Evolutionary conservation across 1,140 invertebrate genomes (phyloP).

Genomic region (Zaprionus vittiger): DNA sequence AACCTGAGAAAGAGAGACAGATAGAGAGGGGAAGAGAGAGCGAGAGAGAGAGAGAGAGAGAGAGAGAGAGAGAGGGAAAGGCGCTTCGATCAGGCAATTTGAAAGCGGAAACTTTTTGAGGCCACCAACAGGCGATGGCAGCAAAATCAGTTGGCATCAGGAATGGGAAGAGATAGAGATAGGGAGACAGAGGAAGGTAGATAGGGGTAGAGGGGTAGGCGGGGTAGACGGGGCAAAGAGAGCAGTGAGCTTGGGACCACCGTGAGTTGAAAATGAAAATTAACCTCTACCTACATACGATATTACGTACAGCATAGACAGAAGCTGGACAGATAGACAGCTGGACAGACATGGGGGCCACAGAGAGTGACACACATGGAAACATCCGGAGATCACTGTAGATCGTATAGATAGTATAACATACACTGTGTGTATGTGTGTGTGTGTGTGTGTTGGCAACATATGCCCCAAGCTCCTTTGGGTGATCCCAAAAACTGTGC

Average conservation of each 20-base stretch:
- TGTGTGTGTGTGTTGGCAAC: slow-evolving; percentile 22
- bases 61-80: neutral
- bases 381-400: slow-evolving; percentile 69
- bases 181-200: neutral
- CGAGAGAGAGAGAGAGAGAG: neutral
- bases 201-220: neutral
- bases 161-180: neutral
- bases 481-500: slow-evolving; percentile 58
- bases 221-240: no score
- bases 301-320: slow-evolving; percentile 61
- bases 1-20: slow-evolving; percentile 20
- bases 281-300: slow-evolving; percentile 68
- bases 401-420: slow-evolving; percentile 56
- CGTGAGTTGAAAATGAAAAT: slow-evolving; percentile 65
- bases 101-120: slow-evolving; percentile 48
- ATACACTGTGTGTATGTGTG: slow-evolving; percentile 3
- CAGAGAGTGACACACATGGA: slow-evolving; percentile 36
- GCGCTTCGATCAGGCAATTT: slow-evolving; percentile 18
- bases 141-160: neutral
- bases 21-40: neutral
- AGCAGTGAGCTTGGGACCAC: slow-evolving; percentile 52
- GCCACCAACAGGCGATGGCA: slow-evolving; percentile 37
- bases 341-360: slow-evolving; percentile 18
- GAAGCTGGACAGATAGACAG: slow-evolving; percentile 39
- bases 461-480: slow-evolving; percentile 52